Evolutionary conservation across 2,113 vertebrate species (phyloP).

Genomic region (Falco punctatus): DNA sequence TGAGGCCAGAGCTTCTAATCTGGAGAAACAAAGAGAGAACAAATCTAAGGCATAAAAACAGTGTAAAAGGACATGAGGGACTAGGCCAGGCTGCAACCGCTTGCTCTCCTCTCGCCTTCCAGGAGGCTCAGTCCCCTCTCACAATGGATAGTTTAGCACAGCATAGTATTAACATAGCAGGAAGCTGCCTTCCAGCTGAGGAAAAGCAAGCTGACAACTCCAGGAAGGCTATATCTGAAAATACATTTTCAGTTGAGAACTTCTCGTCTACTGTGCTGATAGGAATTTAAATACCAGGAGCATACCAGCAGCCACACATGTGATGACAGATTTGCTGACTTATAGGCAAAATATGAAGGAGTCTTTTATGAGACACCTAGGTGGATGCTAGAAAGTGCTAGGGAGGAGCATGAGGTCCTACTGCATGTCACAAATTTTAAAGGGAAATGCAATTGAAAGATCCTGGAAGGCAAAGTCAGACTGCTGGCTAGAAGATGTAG

Average conservation of each 20-base stretch:
- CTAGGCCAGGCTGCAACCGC: background rate
- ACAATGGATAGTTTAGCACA: background rate
- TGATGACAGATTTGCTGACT: background rate
- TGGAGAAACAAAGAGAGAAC: background rate
- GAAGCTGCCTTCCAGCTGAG: background rate
- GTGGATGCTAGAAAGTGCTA: background rate
- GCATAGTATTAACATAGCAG: background rate
- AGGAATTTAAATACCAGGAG: background rate
- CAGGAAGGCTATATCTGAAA: background rate
- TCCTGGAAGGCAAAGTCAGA: constrained; percentile 43
- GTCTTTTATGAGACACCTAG: background rate
- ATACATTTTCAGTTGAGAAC: background rate
- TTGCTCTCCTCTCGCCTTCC: background rate
- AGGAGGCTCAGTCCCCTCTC: background rate
- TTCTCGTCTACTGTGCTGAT: background rate
- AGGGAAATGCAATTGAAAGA: background rate
- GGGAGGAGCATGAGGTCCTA: background rate
- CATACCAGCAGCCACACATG: background rate
- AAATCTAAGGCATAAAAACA: background rate
- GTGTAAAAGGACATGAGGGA: background rate
- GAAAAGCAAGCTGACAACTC: background rate
- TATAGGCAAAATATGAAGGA: background rate
- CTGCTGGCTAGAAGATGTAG: constrained; percentile 33
- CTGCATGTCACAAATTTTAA: background rate
- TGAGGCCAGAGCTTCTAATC: background rate